Base-by-base conservation (phyloP, 2,797 vertebrate genomes). In the Amblyraja radiata region DNA sequence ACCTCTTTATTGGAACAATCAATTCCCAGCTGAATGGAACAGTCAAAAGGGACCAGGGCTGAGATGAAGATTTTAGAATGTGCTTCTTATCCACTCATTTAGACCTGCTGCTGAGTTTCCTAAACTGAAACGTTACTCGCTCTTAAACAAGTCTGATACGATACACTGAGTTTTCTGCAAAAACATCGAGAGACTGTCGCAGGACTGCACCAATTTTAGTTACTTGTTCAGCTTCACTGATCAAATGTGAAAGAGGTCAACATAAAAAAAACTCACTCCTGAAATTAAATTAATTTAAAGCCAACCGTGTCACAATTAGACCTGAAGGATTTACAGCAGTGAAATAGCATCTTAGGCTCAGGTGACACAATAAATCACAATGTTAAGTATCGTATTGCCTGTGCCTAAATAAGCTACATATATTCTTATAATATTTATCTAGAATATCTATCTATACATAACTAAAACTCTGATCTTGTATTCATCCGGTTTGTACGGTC, bases 241-340 rank as follows among this genome's bases (percentile, higher is more conserved):
- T 74, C 71, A 74, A 23, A 36, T 91, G 90, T 28, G 36, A 91
- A 91, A 74, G 36, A 39, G 71, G 68, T 91, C 71, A 91, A 91
- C 74, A 76, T 71, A 76, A 92, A 74, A 13, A 88, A 88, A 88
- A 68, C 61, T 88, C 63, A 88, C n/a, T 88, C 84, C 84, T 88
- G 84, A 68, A 88, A 88, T 65, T 88, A 68, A 88, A 86, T 86
- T 86, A 63, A 88, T 68, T 88, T 88, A 88, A 88, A 88, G 65
- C 84, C 63, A 88, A 68, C 58, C 61, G 54, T 88, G 84, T 86
- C 83, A 86, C 83, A 63, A 86, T 32, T 86, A 61, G 28, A 63
- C 13, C n/a, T 86, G 58, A 63, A 28, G 83, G 63, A 63, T 63
- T 88, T 88, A 88, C 39, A 18, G n/a, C 61, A 65, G 84, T 84